Percentiles rank a stretch among this genome's conserved stretches.
phyloP scores from a whole-genome alignment of 2,888 invertebrate genomes.

The Tachina fera region DNA sequence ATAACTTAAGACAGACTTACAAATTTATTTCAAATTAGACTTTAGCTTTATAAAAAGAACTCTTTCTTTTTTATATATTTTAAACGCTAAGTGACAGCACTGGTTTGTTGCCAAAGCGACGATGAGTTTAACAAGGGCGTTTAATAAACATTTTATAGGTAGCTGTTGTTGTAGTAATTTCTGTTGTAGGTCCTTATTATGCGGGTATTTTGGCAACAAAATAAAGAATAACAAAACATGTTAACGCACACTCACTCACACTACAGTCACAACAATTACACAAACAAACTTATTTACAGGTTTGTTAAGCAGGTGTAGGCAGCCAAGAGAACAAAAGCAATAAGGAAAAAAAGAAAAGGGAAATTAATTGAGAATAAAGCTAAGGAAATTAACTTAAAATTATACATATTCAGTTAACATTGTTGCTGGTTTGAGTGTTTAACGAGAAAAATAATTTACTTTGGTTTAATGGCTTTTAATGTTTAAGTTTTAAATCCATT shows the following conservation, averaged over 20 bases:
- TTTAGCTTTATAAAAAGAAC: no score
- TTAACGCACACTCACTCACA: slow-evolving; percentile 9
- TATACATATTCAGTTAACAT: background rate
- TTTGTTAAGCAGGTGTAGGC: slow-evolving; percentile 28
- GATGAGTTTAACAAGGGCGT: slow-evolving; percentile 66
- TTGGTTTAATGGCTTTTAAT: background rate
- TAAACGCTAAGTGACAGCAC: background rate
- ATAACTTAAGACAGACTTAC: no score
- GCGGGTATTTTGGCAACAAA: slow-evolving; percentile 48
- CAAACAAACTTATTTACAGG: slow-evolving; percentile 10
- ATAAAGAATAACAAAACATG: slow-evolving; percentile 47
- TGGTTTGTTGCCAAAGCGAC: slow-evolving; percentile 59
- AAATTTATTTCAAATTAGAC: no score
- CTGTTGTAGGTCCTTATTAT: slow-evolving; percentile 28
- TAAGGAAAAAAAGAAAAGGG: slow-evolving; percentile 29
- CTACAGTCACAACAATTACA: background rate
- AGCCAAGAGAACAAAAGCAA: slow-evolving; percentile 17
- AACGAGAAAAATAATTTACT: no score
- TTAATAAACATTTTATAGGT: slow-evolving; percentile 40
- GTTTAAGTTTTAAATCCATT: background rate
- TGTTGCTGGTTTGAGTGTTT: slow-evolving; percentile 3
- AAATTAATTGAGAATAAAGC: slow-evolving; percentile 29
- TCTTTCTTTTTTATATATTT: background rate
- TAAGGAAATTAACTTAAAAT: background rate
- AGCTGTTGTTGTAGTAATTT: slow-evolving; percentile 13